Conservation (phyloP, 1,140 invertebrate genomes). For the Psix sp. region DNA sequence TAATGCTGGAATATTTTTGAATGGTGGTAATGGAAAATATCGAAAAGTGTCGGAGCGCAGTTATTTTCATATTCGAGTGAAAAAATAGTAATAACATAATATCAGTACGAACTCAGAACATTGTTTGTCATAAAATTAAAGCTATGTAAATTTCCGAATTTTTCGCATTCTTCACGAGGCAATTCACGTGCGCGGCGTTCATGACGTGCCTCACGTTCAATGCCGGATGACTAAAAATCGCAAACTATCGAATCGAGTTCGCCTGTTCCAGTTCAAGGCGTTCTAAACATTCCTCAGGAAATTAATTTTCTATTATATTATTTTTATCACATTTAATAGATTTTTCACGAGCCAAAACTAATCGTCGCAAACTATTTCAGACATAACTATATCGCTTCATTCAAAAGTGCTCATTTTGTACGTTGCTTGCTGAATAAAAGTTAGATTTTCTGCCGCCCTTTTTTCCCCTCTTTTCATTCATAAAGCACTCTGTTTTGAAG, state of each 20-base stretch:
- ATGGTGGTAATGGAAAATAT: too few species aligned
- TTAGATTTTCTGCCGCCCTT: too few species aligned
- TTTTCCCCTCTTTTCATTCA: too few species aligned
- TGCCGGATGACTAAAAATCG: slow-evolving; percentile 52
- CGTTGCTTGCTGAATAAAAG: too few species aligned
- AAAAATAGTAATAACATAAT: slow-evolving; percentile 26
- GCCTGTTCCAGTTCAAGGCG: slow-evolving; percentile 48
- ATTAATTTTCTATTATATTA: slow-evolving; percentile 56
- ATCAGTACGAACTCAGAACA: slow-evolving; percentile 26
- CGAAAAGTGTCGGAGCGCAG: neutral
- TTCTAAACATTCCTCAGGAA: slow-evolving; percentile 49
- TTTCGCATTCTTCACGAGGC: slow-evolving; percentile 46
- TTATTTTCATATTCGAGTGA: neutral
- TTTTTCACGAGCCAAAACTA: slow-evolving; percentile 16
- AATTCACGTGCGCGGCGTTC: slow-evolving; percentile 55
- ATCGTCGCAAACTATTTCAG: too few species aligned
- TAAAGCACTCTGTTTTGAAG: too few species aligned
- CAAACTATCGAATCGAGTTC: slow-evolving; percentile 57
- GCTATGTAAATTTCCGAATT: slow-evolving; percentile 54
- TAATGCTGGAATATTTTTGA: too few species aligned
- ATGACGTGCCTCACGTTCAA: slow-evolving; percentile 50
- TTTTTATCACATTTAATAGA: slow-evolving; percentile 52
- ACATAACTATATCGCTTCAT: too few species aligned
- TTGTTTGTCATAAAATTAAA: slow-evolving; percentile 56
- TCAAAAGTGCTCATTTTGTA: too few species aligned